Base-by-base conservation (phyloP, 2,888 invertebrate genomes). In the Petrolisthes cinctipes region DNA sequence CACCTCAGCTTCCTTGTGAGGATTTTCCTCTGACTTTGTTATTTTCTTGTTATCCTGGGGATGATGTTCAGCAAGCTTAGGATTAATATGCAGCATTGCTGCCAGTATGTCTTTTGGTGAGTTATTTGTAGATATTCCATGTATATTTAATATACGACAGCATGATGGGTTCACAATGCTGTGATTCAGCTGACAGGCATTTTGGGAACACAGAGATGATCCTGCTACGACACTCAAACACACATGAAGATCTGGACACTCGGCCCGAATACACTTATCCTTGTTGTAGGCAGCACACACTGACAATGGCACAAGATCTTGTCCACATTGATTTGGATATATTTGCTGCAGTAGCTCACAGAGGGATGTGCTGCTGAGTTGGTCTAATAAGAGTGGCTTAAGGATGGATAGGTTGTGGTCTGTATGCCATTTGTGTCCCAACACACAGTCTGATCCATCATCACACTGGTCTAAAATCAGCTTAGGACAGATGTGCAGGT, bases 361-460 rank as follows among this genome's bases (percentile, higher is more conserved):
- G 1, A 89, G 81, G 5, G 14, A 9, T 75, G 5, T n/a, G 2
- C 23, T 17, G 7, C 57, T 57, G 17, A 89, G n/a, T 11, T 23
- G 51, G 20, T 86, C 79, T 54, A 89, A 56, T 20, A 51, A 66
- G 68, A 86, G 83, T 37, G 6, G 11, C 51, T 57, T 71, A n/a
- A 89, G 68, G 20, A 83, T 71, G 20, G 57, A 7, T n/a, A 73
- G 53, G 75, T 89, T 89, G 80, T 89, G 89, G 51, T 89, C 80
- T 17, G 89, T 89, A 51, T 66, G 57, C 83, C 83, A 86, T 23
- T 57, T 80, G 76, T 89, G 89, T 20, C 89, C 89, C 5, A 86
- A 61, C n/a, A 83, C 71, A 66, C 89, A 89, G 4, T 54, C 17
- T 20, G 51, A 23, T 23, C 17, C 37, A 2, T 76, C 80, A 14